Base-by-base conservation (phyloP, 2,113 vertebrate species). In the Jaculus jaculus region DNA sequence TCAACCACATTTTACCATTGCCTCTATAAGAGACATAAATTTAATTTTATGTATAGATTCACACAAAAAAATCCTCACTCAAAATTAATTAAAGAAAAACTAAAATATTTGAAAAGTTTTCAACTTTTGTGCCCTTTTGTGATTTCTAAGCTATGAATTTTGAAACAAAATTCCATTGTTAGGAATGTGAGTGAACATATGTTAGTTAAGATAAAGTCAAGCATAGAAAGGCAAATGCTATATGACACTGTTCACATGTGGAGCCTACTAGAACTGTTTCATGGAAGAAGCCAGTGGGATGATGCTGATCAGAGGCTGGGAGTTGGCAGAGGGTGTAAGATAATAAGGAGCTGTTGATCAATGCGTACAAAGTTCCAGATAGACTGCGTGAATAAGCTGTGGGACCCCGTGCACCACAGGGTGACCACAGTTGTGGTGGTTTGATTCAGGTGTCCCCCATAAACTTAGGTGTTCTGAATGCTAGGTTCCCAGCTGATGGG, bases 1-100 rank as follows among this genome's bases (percentile, higher is more conserved):
- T 54, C 47, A 54, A 69, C 79, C 60, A 16, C 8, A 28, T 75
- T 90, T 83, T 69, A 24, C 32, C 23, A n/a, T 92, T 74, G 88
- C 21, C 69, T 94, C 81, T 54, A 87, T 51, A 13, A 12, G 20
- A 93, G 61, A 84, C 32, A 69, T 69, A 42, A 78, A 82, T 82
- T 93, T 80, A 7, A 32, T 69, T 77, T 82, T 87, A 75, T 60
- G 89, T 86, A 84, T 71, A 88, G 51, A 78, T 24, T 82, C 26
- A 84, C 51, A 89, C 42, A 73, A 90, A 42, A 73, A 80, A 42
- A 68, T 79, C 12, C 12, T 74, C 32, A 72, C 7, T 87, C 34
- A 79, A 68, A 75, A 71, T 79, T 58, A 86, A 79, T 75, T 20
- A 16, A 12, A 24, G 66, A 51, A 78, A 89, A 74, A 3, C 26